These are phyloP conservation scores for Ramphastos sulfuratus DNA, from an alignment of 2,113 vertebrate species.

Conservation along the genomic window DNA sequence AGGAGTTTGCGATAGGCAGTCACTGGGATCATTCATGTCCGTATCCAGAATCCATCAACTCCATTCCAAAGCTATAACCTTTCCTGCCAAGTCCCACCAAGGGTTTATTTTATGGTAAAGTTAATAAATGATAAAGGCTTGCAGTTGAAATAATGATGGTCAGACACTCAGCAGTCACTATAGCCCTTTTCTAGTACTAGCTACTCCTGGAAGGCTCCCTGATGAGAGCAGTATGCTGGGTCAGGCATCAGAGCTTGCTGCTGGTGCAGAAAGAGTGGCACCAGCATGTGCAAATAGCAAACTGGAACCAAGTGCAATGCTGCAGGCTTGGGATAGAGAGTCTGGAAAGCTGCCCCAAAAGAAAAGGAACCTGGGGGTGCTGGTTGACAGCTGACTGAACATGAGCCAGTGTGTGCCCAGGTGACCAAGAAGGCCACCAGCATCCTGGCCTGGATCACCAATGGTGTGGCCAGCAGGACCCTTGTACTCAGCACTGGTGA, in stretches of 20 bases:
- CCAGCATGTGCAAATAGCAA: neutral
- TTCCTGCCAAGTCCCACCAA: neutral
- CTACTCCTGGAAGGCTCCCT: neutral
- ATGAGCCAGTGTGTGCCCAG: too few species aligned
- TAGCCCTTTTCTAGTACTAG: neutral
- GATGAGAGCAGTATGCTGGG: neutral
- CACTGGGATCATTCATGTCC: neutral
- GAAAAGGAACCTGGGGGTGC: too few species aligned
- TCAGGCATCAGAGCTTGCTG: neutral
- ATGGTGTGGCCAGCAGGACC: too few species aligned
- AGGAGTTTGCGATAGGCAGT: neutral
- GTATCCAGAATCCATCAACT: neutral
- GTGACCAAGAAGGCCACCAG: too few species aligned
- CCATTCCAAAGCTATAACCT: neutral
- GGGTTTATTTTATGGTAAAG: neutral
- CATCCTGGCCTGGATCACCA: too few species aligned
- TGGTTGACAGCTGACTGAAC: too few species aligned
- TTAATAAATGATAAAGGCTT: neutral
- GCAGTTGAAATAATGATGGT: neutral
- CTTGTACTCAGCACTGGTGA: too few species aligned
- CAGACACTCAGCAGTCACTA: neutral
- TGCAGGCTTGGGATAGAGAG: too few species aligned
- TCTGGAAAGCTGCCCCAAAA: too few species aligned
- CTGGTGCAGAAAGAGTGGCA: neutral
- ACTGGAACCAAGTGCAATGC: neutral